Conservation (phyloP, 2,113 vertebrate genomes). For the Symphodus melops region DNA sequence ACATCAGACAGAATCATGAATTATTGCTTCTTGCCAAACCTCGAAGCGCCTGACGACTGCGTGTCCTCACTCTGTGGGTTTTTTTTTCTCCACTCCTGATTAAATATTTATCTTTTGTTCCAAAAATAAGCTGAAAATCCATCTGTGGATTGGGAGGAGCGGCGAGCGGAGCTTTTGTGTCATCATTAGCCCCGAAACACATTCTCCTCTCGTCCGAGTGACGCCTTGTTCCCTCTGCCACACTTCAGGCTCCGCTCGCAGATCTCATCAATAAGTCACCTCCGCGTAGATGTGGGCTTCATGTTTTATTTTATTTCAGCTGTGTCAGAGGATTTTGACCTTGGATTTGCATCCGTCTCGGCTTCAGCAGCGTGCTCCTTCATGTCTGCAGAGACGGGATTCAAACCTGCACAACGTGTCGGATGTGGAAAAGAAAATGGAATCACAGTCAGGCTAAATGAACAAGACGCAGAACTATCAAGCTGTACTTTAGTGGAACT, state of each 20-base stretch:
- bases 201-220: slow-evolving; percentile 27
- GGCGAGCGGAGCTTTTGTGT: slow-evolving; percentile 41
- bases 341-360: no score
- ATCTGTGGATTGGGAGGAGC: slow-evolving; percentile 65
- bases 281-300: neutral
- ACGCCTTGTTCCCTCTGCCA: slow-evolving; percentile 8
- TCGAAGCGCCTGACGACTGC: slow-evolving; percentile 44
- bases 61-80: slow-evolving; percentile 59
- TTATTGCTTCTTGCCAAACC: slow-evolving; percentile 52
- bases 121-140: slow-evolving; percentile 71
- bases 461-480: no score
- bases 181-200: slow-evolving; percentile 19
- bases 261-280: slow-evolving; percentile 12
- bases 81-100: slow-evolving; percentile 68
- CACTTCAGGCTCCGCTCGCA: slow-evolving; percentile 25
- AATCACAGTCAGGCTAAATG: no score
- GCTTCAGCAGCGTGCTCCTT: no score
- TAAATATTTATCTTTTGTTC: slow-evolving; percentile 80
- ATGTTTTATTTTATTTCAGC: neutral
- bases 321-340: neutral
- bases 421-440: no score
- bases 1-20: slow-evolving; percentile 42
- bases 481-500: neutral
- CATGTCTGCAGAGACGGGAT: no score
- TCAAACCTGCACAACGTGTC: no score